Conservation (phyloP, 2,888 invertebrate genomes). For the Gandaritis pyraliata region DNA sequence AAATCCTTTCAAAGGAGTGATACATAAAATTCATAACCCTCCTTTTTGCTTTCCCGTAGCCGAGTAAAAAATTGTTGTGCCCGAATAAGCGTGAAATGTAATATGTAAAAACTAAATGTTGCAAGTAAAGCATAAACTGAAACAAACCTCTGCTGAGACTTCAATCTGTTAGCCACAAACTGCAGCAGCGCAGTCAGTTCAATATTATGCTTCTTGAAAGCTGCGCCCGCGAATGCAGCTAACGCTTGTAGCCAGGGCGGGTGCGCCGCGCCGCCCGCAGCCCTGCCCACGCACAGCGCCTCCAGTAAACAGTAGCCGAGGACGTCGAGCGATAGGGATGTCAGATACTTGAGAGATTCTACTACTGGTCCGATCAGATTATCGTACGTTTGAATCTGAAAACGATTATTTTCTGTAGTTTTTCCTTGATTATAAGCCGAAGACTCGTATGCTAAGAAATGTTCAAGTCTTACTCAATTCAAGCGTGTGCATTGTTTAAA, state of each 20-base stretch:
- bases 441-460: no score
- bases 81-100: no score
- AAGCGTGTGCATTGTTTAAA: no score
- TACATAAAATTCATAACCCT: no score
- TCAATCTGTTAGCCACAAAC: conserved; percentile 98
- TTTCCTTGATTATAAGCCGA: no score
- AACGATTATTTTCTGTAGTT: background rate
- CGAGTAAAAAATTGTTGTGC: no score
- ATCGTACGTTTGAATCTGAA: conserved; percentile 95
- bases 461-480: no score
- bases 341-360: conserved; percentile 98
- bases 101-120: background rate
- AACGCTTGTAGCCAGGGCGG: conserved; percentile 97
- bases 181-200: conserved; percentile 97
- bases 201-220: conserved; percentile 98
- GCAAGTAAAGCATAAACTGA: conserved; percentile 52
- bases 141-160: conserved; percentile 93
- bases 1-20: no score
- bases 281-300: conserved; percentile 85
- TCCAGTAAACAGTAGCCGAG: conserved; percentile 98
- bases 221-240: conserved; percentile 97
- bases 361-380: conserved; percentile 98
- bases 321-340: conserved; percentile 97
- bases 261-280: conserved; percentile 91
- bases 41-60: no score